Conservation (phyloP, 2,888 invertebrate genomes). For the Zeuzera pyrina region DNA sequence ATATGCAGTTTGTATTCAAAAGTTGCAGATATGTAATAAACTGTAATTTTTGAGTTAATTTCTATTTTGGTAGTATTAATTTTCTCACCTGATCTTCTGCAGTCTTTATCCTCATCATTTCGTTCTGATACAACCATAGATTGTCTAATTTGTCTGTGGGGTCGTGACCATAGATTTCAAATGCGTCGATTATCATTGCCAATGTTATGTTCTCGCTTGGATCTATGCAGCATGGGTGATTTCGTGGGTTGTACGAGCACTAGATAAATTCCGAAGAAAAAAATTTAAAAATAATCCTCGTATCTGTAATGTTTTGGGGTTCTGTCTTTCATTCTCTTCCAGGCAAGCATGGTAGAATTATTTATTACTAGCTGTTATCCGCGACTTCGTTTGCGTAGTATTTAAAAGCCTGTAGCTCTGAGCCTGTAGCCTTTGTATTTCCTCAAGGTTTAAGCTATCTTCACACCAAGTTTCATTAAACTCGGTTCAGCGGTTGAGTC, state of each 20-base stretch:
- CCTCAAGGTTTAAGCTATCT: too few species aligned
- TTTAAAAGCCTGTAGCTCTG: too few species aligned
- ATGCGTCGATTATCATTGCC: constrained; percentile 65
- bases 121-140: constrained; percentile 55
- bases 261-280: constrained; percentile 13
- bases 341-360: not conserved
- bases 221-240: constrained; percentile 56
- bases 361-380: too few species aligned
- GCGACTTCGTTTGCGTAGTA: too few species aligned
- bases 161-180: constrained; percentile 65
- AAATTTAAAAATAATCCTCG: too few species aligned
- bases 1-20: too few species aligned
- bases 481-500: too few species aligned
- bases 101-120: constrained; percentile 57
- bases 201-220: constrained; percentile 52
- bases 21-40: too few species aligned
- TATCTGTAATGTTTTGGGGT: not conserved
- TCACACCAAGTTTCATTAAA: too few species aligned
- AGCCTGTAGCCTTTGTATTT: too few species aligned
- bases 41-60: too few species aligned
- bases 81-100: constrained; percentile 67
- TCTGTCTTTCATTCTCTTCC: not conserved
- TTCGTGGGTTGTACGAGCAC: constrained; percentile 49
- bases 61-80: too few species aligned
- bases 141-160: constrained; percentile 63